Evolutionary conservation across 2,797 vertebrate genomes (phyloP), one percentile per base, ranked within the genome.

Genomic region (Percopsis omiscomaycus): DNA sequence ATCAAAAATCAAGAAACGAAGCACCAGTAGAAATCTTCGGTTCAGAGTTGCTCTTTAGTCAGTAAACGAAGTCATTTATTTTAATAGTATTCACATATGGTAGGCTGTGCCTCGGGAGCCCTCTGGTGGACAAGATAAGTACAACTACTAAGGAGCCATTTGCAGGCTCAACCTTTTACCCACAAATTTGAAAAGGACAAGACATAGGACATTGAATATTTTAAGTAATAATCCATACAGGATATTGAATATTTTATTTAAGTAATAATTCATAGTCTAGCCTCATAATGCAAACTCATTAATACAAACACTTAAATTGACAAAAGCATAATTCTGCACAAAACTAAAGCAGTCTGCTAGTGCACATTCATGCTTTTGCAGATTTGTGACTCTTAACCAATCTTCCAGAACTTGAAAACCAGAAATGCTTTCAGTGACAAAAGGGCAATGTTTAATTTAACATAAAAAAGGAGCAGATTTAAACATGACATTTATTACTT

Each of bases 401-500:
- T 16, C n/a, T 15, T 49, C n/a, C 48, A 49, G n/a, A 9, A 22
- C 22, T 27, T 51, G 22, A 32, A 42, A 2, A 42, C 37, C 37
- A 42, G 37, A 42, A 42, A 42, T 42, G 37, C 37, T 10, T 49
- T 15, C 5, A 52, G 12, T 28, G 8, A 27, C 9, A 27, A 51
- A 52, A 55, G 13, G 53, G 14, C 11, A 30, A 32, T 5, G 50
- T 32, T 58, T 15, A 50, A 52, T 51, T 45, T 44, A 65, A 55
- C 2, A 12, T 5, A 9, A 42, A 37, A n/a, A 56, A 42, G 15
- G 3, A 56, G n/a, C 12, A 13, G 9, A 11, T n/a, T 6, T 56
- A 14, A n/a, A 56, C 29, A 9, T 2, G n/a, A 56, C 27, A 16
- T 5, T 14, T 44, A 61, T 64, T 64, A 84, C 75, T 88, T 87